Conservation (phyloP, 2,797 vertebrate species). For the Hyperoplus immaculatus region DNA sequence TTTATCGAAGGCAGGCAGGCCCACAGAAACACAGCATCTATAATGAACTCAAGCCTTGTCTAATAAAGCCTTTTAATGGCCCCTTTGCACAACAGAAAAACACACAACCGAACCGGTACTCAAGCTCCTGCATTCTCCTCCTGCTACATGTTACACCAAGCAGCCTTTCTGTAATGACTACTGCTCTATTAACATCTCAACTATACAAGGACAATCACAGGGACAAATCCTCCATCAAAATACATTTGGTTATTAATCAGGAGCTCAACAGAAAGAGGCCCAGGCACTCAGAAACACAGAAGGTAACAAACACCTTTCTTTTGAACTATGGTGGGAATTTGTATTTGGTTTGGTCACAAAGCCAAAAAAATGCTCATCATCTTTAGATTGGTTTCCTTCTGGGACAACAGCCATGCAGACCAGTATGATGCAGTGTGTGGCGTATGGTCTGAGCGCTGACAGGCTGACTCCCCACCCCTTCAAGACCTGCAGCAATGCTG, state of each 20-base stretch:
- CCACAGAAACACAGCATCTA: slow-evolving; percentile 82
- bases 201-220: slow-evolving; percentile 51
- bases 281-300: background rate
- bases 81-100: slow-evolving; percentile 49
- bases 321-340: slow-evolving; percentile 10
- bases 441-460: no score
- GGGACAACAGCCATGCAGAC: no score
- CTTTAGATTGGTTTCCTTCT: no score
- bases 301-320: background rate
- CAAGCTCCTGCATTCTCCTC: slow-evolving; percentile 23
- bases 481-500: no score
- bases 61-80: slow-evolving; percentile 87
- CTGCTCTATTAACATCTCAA: slow-evolving; percentile 56
- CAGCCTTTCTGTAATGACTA: slow-evolving; percentile 50
- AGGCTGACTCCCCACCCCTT: no score
- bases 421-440: no score
- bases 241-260: slow-evolving; percentile 63
- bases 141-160: slow-evolving; percentile 37
- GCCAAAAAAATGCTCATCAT: background rate
- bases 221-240: slow-evolving; percentile 59
- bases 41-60: slow-evolving; percentile 88
- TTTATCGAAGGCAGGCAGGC: slow-evolving; percentile 93
- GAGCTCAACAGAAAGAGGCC: slow-evolving; percentile 23
- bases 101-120: slow-evolving; percentile 13
- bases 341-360: slow-evolving; percentile 5